Conservation (phyloP, 1,140 invertebrate genomes). For the Manduca sexta region DNA sequence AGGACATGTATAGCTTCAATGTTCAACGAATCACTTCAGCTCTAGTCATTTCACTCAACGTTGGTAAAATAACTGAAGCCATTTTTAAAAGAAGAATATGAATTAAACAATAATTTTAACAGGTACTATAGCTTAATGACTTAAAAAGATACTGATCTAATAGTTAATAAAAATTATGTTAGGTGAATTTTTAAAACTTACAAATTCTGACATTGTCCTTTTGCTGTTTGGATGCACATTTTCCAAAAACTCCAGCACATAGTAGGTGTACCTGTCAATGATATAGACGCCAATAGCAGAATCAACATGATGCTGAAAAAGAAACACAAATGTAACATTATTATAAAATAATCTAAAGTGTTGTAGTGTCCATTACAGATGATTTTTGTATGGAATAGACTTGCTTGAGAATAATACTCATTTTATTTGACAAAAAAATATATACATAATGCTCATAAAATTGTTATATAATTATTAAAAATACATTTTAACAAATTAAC, state of each 20-base stretch:
- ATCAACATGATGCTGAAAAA: slow-evolving; percentile 95
- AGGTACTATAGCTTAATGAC: too few species aligned
- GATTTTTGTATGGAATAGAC: not conserved
- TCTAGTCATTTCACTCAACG: too few species aligned
- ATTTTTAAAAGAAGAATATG: too few species aligned
- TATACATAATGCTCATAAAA: not conserved
- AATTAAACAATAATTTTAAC: too few species aligned
- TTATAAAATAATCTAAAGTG: too few species aligned
- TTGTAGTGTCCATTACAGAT: too few species aligned
- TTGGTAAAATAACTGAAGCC: too few species aligned
- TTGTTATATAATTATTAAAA: too few species aligned
- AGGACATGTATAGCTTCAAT: too few species aligned
- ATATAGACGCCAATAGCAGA: slow-evolving; percentile 99
- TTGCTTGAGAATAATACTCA: not conserved
- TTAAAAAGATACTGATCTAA: too few species aligned
- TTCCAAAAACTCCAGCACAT: slow-evolving; percentile 97
- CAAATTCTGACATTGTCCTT: slow-evolving; percentile 95
- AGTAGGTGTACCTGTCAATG: slow-evolving; percentile 99
- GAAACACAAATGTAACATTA: not conserved
- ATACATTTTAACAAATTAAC: slow-evolving; percentile 10
- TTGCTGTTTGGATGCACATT: slow-evolving; percentile 90
- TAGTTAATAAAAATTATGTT: not conserved
- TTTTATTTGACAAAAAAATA: not conserved
- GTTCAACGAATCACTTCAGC: too few species aligned
- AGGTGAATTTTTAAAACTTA: slow-evolving; percentile 77